Conservation (phyloP, 2,113 vertebrate species). For the Phyllostomus hastatus region DNA sequence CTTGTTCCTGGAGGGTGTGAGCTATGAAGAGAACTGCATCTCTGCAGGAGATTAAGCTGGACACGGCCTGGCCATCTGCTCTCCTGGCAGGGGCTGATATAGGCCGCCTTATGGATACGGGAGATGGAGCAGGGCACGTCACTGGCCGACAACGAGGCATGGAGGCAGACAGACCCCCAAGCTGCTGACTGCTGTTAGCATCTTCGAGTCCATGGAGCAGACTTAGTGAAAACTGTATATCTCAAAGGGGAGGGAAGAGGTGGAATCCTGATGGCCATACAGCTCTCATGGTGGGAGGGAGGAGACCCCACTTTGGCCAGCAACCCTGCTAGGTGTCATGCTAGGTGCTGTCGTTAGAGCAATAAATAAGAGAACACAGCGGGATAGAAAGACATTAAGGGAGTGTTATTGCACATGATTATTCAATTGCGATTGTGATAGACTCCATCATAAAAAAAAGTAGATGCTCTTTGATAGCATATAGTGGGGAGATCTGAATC, state of each 20-base stretch:
- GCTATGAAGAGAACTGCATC: conserved; percentile 20
- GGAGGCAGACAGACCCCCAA: not conserved
- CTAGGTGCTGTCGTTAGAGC: not conserved
- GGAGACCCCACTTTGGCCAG: not conserved
- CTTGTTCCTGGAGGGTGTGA: conserved; percentile 43
- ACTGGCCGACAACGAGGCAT: not conserved
- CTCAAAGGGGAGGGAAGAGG: not conserved
- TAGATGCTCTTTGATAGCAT: not conserved
- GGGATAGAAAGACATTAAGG: not conserved
- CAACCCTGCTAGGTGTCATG: not conserved
- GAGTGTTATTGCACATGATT: not conserved
- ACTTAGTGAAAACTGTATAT: not conserved
- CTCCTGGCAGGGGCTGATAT: conserved; percentile 39
- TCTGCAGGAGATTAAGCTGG: conserved; percentile 46
- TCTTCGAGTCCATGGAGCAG: not conserved
- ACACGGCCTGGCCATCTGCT: conserved; percentile 43
- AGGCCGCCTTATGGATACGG: conserved; percentile 8
- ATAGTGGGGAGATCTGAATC: not conserved
- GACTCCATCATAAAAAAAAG: not conserved
- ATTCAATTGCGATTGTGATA: not conserved
- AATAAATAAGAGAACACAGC: not conserved
- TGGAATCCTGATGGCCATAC: not conserved
- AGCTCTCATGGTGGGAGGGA: not conserved
- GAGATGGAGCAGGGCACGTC: not conserved
- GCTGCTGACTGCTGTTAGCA: not conserved